Conservation (phyloP, 1,140 invertebrate species). For the Dendroctonus valens region DNA sequence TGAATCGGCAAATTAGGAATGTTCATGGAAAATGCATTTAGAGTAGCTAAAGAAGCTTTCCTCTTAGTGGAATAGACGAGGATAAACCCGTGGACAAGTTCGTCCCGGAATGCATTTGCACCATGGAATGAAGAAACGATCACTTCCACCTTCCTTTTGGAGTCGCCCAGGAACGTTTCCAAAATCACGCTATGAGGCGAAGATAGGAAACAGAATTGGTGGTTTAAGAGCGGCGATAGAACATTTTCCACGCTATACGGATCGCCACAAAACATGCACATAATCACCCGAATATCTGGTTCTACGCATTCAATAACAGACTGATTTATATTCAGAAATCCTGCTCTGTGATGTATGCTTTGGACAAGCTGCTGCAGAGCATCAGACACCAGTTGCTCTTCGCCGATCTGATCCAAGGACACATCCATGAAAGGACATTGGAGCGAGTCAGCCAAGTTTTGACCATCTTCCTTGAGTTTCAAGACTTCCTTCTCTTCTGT, state of each 20-base stretch:
- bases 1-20: slow-evolving; percentile 93
- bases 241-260: slow-evolving; percentile 89
- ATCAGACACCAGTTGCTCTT: slow-evolving; percentile 66
- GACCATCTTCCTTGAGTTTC: slow-evolving; percentile 83
- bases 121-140: slow-evolving; percentile 95
- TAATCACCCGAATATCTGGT: slow-evolving; percentile 86
- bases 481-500: slow-evolving; percentile 81
- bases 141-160: slow-evolving; percentile 87
- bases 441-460: slow-evolving; percentile 83
- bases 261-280: slow-evolving; percentile 97
- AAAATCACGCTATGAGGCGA: slow-evolving; percentile 85
- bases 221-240: slow-evolving; percentile 81
- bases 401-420: slow-evolving; percentile 63
- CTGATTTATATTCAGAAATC: slow-evolving; percentile 70
- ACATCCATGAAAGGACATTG: slow-evolving; percentile 88
- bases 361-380: slow-evolving; percentile 73
- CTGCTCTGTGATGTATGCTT: slow-evolving; percentile 70
- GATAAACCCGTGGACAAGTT: slow-evolving; percentile 94
- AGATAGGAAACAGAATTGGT: slow-evolving; percentile 84
- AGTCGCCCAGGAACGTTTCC: slow-evolving; percentile 87
- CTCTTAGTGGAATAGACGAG: slow-evolving; percentile 93
- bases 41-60: slow-evolving; percentile 89
- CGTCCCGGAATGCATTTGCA: slow-evolving; percentile 87
- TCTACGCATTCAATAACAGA: slow-evolving; percentile 76
- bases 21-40: slow-evolving; percentile 92